Evolutionary conservation across 2,888 invertebrate genomes (phyloP).

Genomic region (Archaeoteleia sp.): DNA sequence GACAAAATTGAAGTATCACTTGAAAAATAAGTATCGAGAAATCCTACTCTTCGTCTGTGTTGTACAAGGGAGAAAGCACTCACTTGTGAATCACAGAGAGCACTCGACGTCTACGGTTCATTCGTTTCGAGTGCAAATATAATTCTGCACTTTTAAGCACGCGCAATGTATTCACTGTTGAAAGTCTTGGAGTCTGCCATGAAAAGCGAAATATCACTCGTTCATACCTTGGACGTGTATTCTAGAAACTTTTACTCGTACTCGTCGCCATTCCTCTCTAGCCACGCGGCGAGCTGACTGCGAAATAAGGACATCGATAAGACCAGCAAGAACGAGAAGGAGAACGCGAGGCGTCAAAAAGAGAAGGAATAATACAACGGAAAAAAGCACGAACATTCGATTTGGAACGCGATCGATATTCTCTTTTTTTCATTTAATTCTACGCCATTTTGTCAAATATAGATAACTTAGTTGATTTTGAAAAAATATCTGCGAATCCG

Average conservation of each 20-base stretch:
- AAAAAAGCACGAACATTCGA: too few species aligned
- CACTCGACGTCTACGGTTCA: constrained; percentile 6
- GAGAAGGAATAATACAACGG: too few species aligned
- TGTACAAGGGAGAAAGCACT: too few species aligned
- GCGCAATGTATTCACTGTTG: background rate
- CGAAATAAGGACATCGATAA: constrained; percentile 44
- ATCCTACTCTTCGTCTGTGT: too few species aligned
- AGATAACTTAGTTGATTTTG: too few species aligned
- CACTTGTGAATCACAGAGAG: background rate
- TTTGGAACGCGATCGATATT: constrained; percentile 3
- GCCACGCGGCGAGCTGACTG: constrained; percentile 43
- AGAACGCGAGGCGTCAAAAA: background rate
- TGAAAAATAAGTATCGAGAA: too few species aligned
- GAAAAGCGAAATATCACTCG: background rate
- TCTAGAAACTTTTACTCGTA: constrained; percentile 9
- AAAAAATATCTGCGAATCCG: too few species aligned
- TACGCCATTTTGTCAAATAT: too few species aligned
- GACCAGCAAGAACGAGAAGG: constrained; percentile 9
- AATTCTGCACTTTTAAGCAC: constrained; percentile 7
- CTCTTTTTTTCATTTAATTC: too few species aligned
- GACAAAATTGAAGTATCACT: too few species aligned
- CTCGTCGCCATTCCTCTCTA: constrained; percentile 29
- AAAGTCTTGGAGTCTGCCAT: background rate
- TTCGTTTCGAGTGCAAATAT: constrained; percentile 14
- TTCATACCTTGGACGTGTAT: background rate